Evolutionary conservation across 1,140 invertebrate genomes (phyloP).

Genomic region (Brachionus sp.): DNA sequence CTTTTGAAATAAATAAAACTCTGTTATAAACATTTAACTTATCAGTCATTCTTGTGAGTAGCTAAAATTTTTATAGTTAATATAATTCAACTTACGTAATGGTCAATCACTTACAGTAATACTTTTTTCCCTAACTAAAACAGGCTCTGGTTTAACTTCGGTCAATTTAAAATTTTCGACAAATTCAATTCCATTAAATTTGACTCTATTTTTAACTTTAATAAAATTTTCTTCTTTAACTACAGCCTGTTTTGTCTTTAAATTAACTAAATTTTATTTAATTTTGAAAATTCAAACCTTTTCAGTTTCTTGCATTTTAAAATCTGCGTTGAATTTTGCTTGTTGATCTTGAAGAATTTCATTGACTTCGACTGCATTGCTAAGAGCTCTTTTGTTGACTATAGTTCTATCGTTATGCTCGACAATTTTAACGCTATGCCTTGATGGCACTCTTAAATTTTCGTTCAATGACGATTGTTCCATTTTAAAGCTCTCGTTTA

Average conservation of each 20-base stretch:
- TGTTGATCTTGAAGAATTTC: background rate
- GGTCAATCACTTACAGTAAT: background rate
- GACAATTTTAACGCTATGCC: background rate
- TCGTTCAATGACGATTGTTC: background rate
- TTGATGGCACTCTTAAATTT: constrained; percentile 5
- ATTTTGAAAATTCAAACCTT: background rate
- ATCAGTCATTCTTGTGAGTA: background rate
- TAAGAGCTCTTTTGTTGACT: background rate
- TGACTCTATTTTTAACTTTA: constrained; percentile 26
- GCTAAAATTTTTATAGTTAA: background rate
- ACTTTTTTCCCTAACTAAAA: constrained; percentile 13
- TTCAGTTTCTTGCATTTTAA: background rate
- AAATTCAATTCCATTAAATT: background rate
- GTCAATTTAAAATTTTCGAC: background rate
- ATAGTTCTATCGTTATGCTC: background rate
- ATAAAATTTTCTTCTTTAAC: background rate
- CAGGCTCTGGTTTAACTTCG: background rate
- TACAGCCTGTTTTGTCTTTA: background rate
- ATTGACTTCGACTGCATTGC: background rate
- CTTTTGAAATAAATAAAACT: background rate
- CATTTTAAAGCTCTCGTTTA: background rate
- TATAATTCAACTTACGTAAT: background rate
- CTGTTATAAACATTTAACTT: constrained; percentile 22
- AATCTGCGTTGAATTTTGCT: background rate
- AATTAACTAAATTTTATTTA: background rate